Percentiles rank a stretch among this genome's conserved stretches.
phyloP scores from a whole-genome alignment of 1,140 invertebrate genomes.

The Palaemon carinicauda region DNA sequence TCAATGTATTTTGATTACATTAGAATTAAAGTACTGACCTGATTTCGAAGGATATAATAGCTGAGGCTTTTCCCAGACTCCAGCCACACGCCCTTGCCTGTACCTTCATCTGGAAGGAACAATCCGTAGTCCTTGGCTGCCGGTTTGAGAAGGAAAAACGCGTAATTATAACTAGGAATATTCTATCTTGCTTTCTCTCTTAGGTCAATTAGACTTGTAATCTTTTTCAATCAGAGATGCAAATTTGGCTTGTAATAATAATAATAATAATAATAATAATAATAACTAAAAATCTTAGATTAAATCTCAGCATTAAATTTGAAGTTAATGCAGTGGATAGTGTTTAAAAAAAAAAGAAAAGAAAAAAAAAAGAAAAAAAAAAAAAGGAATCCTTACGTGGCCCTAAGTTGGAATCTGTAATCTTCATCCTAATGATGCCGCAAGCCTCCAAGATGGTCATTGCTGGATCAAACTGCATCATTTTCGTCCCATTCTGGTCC shows the following conservation, averaged over 20 bases:
- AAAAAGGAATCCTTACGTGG: constrained; percentile 73
- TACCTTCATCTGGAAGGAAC: constrained; percentile 93
- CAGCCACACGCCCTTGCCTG: constrained; percentile 88
- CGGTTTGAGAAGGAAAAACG: constrained; percentile 61
- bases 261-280: too few relatives aligned
- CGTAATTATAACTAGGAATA: too few relatives aligned
- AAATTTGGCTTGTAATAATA: too few relatives aligned
- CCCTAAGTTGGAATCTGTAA: constrained; percentile 84
- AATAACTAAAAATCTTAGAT: too few relatives aligned
- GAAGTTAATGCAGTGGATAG: too few relatives aligned
- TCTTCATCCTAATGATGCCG: constrained; percentile 92
- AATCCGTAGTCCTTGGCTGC: constrained; percentile 96
- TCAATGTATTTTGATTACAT: too few relatives aligned
- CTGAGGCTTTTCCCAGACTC: constrained; percentile 91
- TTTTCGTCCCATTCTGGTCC: constrained; percentile 93
- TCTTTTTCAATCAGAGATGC: too few relatives aligned
- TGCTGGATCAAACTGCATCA: constrained; percentile 96
- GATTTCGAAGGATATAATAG: constrained; percentile 95
- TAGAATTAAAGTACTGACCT: constrained; percentile 66
- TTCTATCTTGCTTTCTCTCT: too few relatives aligned
- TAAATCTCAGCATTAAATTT: too few relatives aligned
- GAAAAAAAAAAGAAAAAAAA: too few relatives aligned
- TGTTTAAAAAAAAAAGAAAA: too few relatives aligned
- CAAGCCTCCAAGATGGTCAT: constrained; percentile 95
- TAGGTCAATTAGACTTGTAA: too few relatives aligned